phyloP scores from a whole-genome alignment of 2,113 vertebrate species.

The Tetrao urogallus region DNA sequence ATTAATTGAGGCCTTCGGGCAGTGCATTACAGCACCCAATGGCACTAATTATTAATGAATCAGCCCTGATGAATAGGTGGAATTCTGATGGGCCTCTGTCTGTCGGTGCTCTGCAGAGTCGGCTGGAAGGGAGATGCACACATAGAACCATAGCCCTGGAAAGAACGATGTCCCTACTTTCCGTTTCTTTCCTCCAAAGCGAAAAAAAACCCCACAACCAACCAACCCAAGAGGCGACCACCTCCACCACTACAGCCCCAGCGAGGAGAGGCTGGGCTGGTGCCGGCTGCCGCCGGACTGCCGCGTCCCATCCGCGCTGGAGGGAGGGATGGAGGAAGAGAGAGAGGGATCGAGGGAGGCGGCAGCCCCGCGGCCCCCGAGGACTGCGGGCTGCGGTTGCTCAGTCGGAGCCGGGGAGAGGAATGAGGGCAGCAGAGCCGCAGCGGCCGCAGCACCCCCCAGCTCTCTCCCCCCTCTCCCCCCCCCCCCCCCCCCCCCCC shows the following conservation, averaged over 20 bases:
- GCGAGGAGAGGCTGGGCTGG: background rate
- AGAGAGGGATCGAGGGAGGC: background rate
- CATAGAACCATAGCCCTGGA: background rate
- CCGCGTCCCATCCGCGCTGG: background rate
- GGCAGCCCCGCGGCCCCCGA: background rate
- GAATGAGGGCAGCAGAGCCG: conserved; percentile 58
- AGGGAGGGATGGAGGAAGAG: background rate
- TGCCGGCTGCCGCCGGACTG: background rate
- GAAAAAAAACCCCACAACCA: background rate
- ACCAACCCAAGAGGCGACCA: background rate
- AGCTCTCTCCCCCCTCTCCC: too few species aligned
- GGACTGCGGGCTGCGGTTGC: conserved; percentile 47
- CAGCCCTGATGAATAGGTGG: background rate
- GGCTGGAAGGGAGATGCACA: background rate
- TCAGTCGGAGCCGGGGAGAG: conserved; percentile 9
- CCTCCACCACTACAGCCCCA: background rate
- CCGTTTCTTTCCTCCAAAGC: background rate
- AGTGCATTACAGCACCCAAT: conserved; percentile 15
- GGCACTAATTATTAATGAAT: conserved; percentile 51
- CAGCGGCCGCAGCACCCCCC: background rate
- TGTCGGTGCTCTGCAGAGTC: background rate
- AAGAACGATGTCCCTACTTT: too few species aligned
- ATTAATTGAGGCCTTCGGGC: conserved; percentile 39
- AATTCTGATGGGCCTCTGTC: background rate
- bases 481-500: too few species aligned